These are phyloP conservation scores for Stichopus horrens DNA, from an alignment of 53 echinoderm and acorn worm species.

Conservation along the genomic window DNA sequence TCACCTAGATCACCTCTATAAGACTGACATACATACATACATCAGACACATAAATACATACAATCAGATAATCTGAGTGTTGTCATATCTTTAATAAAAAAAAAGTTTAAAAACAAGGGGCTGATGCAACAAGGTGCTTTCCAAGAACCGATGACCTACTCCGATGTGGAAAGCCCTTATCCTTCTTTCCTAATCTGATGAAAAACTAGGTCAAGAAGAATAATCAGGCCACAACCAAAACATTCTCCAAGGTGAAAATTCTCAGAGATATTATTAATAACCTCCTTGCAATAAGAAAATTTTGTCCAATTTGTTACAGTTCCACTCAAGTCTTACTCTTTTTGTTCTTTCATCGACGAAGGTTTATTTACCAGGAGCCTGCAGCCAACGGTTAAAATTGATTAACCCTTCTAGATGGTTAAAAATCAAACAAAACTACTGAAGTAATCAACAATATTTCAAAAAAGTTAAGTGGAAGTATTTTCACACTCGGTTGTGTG, in stretches of 20 bases:
- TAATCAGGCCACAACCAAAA: background rate
- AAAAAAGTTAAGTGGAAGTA: background rate
- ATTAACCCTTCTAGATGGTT: slow-evolving; percentile 18
- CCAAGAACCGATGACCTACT: too few species aligned
- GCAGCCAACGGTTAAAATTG: slow-evolving; percentile 16
- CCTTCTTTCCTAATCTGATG: background rate
- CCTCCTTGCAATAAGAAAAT: background rate
- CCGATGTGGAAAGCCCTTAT: background rate
- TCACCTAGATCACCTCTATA: background rate
- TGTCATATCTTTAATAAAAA: too few species aligned
- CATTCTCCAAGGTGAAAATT: slow-evolving; percentile 17
- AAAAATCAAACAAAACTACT: slow-evolving; percentile 27
- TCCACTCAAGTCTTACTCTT: background rate
- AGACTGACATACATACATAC: slow-evolving; percentile 7
- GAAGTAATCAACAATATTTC: background rate
- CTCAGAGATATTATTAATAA: background rate
- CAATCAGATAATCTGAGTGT: too few species aligned
- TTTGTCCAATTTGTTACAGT: background rate
- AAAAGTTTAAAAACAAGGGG: too few species aligned
- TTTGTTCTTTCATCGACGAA: background rate
- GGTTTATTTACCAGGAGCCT: slow-evolving; percentile 30
- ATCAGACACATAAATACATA: too few species aligned
- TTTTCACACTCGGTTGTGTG: background rate
- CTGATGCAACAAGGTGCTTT: too few species aligned
- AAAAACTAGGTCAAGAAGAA: slow-evolving; percentile 29